Conservation (phyloP, 2,113 vertebrate species). For the Hippocampus mohnikei region DNA sequence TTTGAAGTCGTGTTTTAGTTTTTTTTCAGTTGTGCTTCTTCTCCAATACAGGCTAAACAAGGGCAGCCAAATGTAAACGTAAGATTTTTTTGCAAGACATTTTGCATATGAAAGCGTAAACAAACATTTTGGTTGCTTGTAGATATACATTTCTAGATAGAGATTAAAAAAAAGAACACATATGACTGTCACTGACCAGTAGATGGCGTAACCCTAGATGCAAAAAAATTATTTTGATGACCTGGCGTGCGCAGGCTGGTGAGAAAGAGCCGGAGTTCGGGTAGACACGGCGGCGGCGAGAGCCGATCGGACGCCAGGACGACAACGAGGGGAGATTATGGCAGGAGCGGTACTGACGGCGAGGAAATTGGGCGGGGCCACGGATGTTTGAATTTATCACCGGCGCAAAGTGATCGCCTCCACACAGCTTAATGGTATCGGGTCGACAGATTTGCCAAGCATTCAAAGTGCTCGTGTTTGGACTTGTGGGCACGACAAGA, state of each 20-base stretch:
- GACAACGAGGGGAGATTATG: slow-evolving; percentile 14
- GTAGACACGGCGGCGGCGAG: background rate
- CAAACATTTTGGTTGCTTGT: slow-evolving; percentile 1
- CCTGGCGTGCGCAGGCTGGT: background rate
- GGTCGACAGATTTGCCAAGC: too few relatives aligned
- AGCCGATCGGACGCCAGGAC: too few relatives aligned
- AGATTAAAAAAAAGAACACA: background rate
- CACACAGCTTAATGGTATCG: background rate
- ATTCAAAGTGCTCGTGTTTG: too few relatives aligned
- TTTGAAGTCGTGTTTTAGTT: background rate
- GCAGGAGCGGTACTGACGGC: background rate
- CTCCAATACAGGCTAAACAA: background rate
- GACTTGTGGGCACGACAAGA: slow-evolving; percentile 1
- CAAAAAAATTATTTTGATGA: background rate
- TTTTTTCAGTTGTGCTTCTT: background rate
- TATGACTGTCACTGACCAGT: background rate
- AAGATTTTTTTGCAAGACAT: background rate
- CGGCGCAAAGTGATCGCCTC: too few relatives aligned
- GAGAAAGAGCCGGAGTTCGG: slow-evolving; percentile 3
- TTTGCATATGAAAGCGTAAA: background rate
- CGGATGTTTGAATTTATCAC: too few relatives aligned
- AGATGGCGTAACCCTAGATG: background rate
- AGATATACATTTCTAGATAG: background rate
- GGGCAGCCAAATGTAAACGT: slow-evolving; percentile 25
- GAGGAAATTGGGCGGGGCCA: too few relatives aligned